phyloP scores from a whole-genome alignment of 2,797 vertebrate genomes.

The Arctocebus calabarensis region DNA sequence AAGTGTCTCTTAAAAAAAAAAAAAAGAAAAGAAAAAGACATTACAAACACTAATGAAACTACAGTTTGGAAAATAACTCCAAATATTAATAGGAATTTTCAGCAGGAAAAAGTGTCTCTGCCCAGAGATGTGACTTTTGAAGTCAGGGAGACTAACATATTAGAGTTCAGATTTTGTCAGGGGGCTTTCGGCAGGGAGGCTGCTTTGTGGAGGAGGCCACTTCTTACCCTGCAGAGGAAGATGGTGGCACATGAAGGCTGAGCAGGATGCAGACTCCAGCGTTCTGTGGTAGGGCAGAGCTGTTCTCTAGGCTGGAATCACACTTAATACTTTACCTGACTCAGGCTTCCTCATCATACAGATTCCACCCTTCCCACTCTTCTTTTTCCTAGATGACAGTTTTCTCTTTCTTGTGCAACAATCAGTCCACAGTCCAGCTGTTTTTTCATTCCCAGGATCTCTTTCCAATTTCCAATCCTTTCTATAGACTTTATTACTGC shows the following conservation, averaged over 20 bases:
- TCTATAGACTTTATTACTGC: background rate
- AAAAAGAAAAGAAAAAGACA: slow-evolving; percentile 10
- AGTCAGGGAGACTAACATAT: background rate
- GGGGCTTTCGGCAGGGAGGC: background rate
- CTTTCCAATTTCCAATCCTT: background rate
- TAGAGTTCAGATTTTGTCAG: background rate
- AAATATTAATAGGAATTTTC: slow-evolving; percentile 64
- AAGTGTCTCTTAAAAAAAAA: too few species aligned
- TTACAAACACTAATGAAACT: slow-evolving; percentile 67
- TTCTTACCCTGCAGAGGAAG: slow-evolving; percentile 9
- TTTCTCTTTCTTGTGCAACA: background rate
- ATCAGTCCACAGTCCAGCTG: background rate
- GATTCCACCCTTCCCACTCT: rapidly evolving
- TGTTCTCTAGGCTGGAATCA: background rate
- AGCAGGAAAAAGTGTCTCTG: background rate
- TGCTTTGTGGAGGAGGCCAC: background rate
- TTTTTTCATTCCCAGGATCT: background rate
- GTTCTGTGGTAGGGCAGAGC: background rate
- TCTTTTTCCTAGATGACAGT: background rate
- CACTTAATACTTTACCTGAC: background rate
- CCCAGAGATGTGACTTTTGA: slow-evolving; percentile 62
- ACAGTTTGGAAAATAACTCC: slow-evolving; percentile 72
- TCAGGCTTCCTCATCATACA: background rate
- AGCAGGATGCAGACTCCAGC: background rate
- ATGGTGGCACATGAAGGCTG: background rate